A percentile compares a stretch with the other conserved stretches of the same genome.
phyloP scores from a whole-genome alignment of 2,888 invertebrate genomes.

The Seira musarum region DNA sequence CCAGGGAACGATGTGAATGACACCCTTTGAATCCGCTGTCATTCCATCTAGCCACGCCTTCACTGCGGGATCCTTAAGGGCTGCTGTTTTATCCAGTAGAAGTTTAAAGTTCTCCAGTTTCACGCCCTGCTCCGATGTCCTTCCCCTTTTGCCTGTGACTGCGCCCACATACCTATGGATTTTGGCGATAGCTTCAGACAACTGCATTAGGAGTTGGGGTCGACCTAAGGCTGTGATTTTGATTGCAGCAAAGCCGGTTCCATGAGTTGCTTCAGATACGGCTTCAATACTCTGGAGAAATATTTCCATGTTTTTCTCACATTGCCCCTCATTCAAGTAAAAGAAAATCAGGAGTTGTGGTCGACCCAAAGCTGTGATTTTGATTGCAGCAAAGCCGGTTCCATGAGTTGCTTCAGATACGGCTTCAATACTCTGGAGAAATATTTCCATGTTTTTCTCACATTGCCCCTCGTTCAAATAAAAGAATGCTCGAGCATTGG shows the following conservation, averaged over 20 bases:
- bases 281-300: conserved; percentile 96
- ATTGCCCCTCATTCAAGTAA: conserved; percentile 97
- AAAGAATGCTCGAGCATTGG: conserved; percentile 97
- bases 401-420: too few species aligned
- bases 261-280: conserved; percentile 92
- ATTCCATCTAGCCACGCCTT: conserved; percentile 92
- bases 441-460: conserved; percentile 96
- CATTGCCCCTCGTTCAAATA: conserved; percentile 98
- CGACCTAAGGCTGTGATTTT: conserved; percentile 99
- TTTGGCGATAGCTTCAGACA: conserved; percentile 97
- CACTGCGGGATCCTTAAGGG: conserved; percentile 84
- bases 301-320: conserved; percentile 96
- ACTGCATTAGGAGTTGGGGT: conserved; percentile 95
- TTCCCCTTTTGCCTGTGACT: conserved; percentile 86
- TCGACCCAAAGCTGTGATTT: too few species aligned
- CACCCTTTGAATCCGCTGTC: conserved; percentile 92
- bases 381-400: too few species aligned
- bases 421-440: conserved; percentile 94
- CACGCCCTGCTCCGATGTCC: conserved; percentile 88
- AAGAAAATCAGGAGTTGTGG: conserved; percentile 98
- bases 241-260: conserved; percentile 96
- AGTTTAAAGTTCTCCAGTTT: conserved; percentile 89
- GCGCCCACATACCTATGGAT: conserved; percentile 95
- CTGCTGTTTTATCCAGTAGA: conserved; percentile 82
- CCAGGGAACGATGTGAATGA: too few species aligned